Evolutionary conservation across 2,113 vertebrate species (phyloP).

Genomic region (Corythornis madagascariensis): DNA sequence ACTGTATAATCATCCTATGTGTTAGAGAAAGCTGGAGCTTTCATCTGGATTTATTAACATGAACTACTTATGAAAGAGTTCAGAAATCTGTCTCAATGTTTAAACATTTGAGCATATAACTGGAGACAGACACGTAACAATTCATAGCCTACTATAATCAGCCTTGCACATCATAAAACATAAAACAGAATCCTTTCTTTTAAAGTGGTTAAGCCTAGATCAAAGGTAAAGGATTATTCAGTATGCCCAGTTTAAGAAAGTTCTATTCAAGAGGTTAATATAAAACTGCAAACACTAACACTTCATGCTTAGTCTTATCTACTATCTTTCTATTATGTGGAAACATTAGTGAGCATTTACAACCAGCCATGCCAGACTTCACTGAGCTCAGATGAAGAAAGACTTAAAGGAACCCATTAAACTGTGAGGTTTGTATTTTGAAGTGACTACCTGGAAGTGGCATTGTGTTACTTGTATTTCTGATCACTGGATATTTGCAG

Average conservation of each 20-base stretch:
- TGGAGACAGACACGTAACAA: constrained; percentile 16
- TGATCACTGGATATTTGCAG: background rate
- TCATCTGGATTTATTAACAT: constrained; percentile 18
- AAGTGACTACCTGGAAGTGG: background rate
- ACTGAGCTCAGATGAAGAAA: background rate
- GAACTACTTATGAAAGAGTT: background rate
- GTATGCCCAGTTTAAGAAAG: background rate
- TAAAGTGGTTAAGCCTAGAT: constrained; percentile 15
- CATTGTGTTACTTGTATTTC: rapidly evolving
- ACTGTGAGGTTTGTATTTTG: background rate
- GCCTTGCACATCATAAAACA: background rate
- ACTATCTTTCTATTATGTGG: background rate
- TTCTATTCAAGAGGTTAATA: background rate
- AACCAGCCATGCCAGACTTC: background rate
- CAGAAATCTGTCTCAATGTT: background rate
- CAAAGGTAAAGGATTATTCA: constrained; percentile 20
- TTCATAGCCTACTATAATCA: background rate
- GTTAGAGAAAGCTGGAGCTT: background rate
- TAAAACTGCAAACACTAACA: background rate
- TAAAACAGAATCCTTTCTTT: constrained; percentile 4
- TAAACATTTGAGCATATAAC: background rate
- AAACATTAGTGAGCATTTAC: background rate
- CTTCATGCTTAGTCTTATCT: background rate
- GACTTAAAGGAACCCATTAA: background rate
- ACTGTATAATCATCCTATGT: background rate